Percentiles rank a stretch among this genome's conserved stretches.
These are phyloP conservation scores for Amphiprion clarkii DNA, from an alignment of 2,797 vertebrate genomes.

Conservation along the genomic window DNA sequence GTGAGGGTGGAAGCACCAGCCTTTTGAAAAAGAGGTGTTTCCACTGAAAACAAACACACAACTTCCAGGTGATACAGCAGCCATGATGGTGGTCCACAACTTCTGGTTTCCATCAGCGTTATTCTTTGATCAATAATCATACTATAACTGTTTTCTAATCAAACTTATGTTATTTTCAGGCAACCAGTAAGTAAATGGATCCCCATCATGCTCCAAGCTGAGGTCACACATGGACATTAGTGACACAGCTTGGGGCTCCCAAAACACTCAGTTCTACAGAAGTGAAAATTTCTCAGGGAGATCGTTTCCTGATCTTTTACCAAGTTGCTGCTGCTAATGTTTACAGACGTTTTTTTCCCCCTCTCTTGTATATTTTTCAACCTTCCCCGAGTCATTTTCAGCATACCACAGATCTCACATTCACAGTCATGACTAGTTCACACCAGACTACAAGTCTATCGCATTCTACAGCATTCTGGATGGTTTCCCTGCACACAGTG, in stretches of 20 bases:
- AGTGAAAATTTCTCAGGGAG: slow-evolving; percentile 28
- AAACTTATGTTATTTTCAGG: not conserved
- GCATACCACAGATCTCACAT: slow-evolving; percentile 24
- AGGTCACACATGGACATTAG: slow-evolving; percentile 14
- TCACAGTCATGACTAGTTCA: slow-evolving; percentile 25
- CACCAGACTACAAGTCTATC: slow-evolving; percentile 30
- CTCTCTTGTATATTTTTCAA: not conserved
- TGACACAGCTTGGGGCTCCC: too few relatives aligned
- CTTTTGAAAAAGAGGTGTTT: not conserved
- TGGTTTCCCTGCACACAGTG: slow-evolving; percentile 13
- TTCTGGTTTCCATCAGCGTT: slow-evolving; percentile 6
- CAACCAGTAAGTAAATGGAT: slow-evolving; percentile 17
- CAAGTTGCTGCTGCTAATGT: slow-evolving; percentile 4
- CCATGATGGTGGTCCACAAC: slow-evolving; percentile 37
- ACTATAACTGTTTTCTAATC: too few relatives aligned
- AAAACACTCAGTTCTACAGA: not conserved
- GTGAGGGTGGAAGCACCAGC: slow-evolving; percentile 12
- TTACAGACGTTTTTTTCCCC: not conserved
- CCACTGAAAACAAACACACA: slow-evolving; percentile 19
- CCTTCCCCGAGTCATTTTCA: slow-evolving; percentile 21
- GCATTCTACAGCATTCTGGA: slow-evolving; percentile 7
- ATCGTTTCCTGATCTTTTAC: not conserved
- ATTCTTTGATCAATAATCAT: not conserved
- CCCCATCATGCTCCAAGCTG: slow-evolving; percentile 27
- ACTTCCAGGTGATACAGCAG: slow-evolving; percentile 17